Base-by-base conservation (phyloP, 2,797 vertebrate species). In the Atherinosoma microstoma region DNA sequence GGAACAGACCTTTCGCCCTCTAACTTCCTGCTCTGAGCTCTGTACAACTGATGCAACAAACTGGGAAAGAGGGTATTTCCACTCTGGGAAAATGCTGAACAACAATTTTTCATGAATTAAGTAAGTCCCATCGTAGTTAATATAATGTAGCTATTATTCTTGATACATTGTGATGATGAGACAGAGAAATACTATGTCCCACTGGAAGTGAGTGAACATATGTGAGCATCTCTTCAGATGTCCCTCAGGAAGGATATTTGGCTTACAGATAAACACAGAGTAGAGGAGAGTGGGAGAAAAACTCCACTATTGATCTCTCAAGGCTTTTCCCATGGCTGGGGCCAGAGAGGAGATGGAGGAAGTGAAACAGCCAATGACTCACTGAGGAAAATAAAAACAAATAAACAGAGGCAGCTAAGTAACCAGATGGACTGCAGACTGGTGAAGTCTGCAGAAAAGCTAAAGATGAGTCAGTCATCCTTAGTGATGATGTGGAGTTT, bases 251-350 rank as follows among this genome's bases (percentile, higher is more conserved):
- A 75, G 22, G 0, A 40, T 0, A 49, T 70, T 77, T 86, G 86
- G 87, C 80, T 56, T 10, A 59, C 51, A 80, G 63, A 67, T 70
- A 61, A 66, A 64, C 36, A 76, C 27, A 64, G 69, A 76, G 78
- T 60, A 81, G 60, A 61, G 70, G 78, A 77, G 80, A 90, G 86
- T 84, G 84, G 84, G 86, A 88, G 87, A 85, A 85, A 82, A 57
- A 57, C 70, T 83, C 70, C 82, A 84, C 85, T 82, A 87, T 90
- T 90, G 91, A 92, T 92, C 88, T 89, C 85, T 66, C 22, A 78
- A 82, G 83, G 79, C 74, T 90, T 89, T 94, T 93, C 93, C 91
- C 92, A 94, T 92, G 91, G 85, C 77, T 61, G 1, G 36, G 67
- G 78, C 85, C 83, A 89, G 70, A 45, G 80, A 82, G 74, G 81